These are phyloP conservation scores for Aythya baeri DNA, from an alignment of 2,113 vertebrate species.

Conservation along the genomic window DNA sequence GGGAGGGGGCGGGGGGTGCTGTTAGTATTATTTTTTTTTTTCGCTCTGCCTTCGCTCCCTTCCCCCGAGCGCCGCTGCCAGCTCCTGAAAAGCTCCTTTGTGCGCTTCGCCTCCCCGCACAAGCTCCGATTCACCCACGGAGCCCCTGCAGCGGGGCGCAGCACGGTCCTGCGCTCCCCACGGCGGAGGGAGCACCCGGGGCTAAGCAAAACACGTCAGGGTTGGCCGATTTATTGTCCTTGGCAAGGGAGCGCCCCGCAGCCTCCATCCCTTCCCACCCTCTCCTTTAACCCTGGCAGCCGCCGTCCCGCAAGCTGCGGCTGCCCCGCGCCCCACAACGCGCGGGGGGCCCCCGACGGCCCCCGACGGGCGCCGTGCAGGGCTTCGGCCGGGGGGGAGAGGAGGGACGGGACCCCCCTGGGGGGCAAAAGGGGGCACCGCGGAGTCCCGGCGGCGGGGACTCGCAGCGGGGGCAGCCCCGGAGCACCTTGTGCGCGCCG, in stretches of 20 bases:
- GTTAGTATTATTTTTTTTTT: background rate
- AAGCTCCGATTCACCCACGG: constrained; percentile 77
- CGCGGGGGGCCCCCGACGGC: background rate
- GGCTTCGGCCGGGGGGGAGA: background rate
- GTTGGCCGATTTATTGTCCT: constrained; percentile 67
- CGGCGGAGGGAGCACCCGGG: constrained; percentile 35
- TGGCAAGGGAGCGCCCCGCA: constrained; percentile 52
- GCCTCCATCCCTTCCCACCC: constrained; percentile 50
- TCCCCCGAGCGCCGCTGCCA: background rate
- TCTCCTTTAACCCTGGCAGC: constrained; percentile 31
- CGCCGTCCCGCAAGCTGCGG: background rate
- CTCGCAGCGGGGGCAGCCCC: background rate
- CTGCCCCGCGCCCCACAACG: background rate
- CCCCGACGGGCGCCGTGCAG: background rate
- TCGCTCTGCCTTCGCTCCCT: background rate
- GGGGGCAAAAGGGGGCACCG: background rate
- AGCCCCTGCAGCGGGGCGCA: constrained; percentile 50
- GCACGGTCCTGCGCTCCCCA: background rate
- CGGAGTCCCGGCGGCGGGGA: no score
- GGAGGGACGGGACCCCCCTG: background rate
- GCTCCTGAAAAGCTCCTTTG: constrained; percentile 75
- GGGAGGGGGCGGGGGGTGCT: background rate
- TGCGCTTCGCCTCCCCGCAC: constrained; percentile 40
- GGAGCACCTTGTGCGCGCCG: background rate
- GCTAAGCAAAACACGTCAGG: constrained; percentile 54